Evolutionary conservation across 1,140 invertebrate species (phyloP), one percentile per base, ranked within the genome.

Genomic region (Anastrepha ludens): DNA sequence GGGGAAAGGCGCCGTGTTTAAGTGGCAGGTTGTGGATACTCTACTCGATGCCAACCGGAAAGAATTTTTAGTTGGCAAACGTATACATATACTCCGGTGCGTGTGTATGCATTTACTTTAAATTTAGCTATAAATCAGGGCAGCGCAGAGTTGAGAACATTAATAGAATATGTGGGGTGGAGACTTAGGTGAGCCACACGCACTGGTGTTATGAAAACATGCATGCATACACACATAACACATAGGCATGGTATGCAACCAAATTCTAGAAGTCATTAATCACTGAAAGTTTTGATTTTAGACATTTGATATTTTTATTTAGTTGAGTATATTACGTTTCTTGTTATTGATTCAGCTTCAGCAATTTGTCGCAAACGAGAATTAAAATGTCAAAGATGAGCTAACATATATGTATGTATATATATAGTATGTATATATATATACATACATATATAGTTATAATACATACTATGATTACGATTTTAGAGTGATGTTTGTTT

Each of bases 111-210:
- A 62, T 2, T 58, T 55, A 20, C 13, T 62, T 91, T 91, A 92
- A 92, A 92, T 92, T 92, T 92, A 92, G 91, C 91, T 91, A 89
- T 90, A 92, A 92, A 92, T 92, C 91, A 92, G 91, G 91, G 91
- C 91, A 92, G 58, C 20, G 6, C n/a, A 62, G 13, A 47, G 58
- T 86, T 41, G 20, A 20, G 64, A 13, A 13, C 11, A n/a, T 55
- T 20, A 41, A 47, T 74, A 20, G 8, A n/a, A 13, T 81, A 15
- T 74, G 15, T 55, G 74, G 41, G 47, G 67, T 47, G 65, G 44
- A 74, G 67, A 6, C 13, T 74, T 47, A 44, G 7, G 67, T 9
- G 9, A n/a, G n/a, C 67, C 4, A 74, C 29, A 74, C 5, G 29
- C 64, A 74, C 9, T 41, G 11, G 9, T 44, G 67, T 44, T 29